These are phyloP conservation scores for Eonycteris spelaea DNA, from an alignment of 2,113 vertebrate species.

Conservation along the genomic window DNA sequence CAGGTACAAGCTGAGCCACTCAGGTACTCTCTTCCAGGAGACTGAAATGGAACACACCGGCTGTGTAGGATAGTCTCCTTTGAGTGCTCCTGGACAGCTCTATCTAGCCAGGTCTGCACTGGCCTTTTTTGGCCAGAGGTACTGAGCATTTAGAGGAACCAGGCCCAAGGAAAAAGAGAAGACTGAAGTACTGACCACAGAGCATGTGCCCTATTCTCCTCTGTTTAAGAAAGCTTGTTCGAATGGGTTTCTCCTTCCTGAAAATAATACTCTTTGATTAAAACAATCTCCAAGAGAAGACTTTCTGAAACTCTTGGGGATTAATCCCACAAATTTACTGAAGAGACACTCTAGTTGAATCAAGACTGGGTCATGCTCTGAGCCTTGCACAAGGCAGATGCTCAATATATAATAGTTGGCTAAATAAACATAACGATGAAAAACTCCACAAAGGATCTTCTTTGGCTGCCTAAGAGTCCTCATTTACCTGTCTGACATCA, in stretches of 20 bases:
- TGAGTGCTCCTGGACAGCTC: background rate
- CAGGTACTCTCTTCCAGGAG: background rate
- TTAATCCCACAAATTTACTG: background rate
- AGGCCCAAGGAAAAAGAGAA: background rate
- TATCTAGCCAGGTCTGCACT: background rate
- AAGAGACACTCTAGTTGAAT: background rate
- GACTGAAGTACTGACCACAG: background rate
- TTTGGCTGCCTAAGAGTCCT: background rate
- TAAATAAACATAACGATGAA: background rate
- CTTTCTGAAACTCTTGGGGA: background rate
- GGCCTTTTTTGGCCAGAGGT: background rate
- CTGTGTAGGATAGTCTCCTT: background rate
- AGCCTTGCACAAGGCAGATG: background rate
- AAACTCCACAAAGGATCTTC: background rate
- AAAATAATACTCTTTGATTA: background rate
- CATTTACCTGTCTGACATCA: constrained; percentile 34
- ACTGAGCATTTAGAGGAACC: background rate
- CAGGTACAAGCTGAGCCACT: background rate
- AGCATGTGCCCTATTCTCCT: background rate
- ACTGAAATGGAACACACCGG: background rate
- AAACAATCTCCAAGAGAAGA: background rate
- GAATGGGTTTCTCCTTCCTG: background rate
- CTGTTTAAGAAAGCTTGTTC: background rate
- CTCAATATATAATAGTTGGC: background rate
- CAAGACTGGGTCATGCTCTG: background rate